Conservation (phyloP, 2,888 invertebrate genomes). For the Caenorhabditis auriculariae region DNA sequence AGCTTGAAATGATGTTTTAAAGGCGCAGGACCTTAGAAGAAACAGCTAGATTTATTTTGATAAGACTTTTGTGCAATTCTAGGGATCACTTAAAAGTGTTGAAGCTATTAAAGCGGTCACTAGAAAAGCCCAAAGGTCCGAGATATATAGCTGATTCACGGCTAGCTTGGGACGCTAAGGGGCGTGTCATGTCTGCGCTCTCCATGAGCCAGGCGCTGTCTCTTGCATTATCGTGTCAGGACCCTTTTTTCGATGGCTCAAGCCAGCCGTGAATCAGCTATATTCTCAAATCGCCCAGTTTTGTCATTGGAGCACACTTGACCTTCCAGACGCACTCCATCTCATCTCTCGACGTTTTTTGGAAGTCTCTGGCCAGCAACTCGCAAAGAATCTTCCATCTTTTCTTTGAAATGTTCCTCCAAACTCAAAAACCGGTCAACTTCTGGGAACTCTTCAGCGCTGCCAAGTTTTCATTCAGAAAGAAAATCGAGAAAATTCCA, state of each 20-base stretch:
- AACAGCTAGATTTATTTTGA: too few species aligned
- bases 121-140: neutral
- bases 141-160: neutral
- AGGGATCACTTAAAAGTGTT: too few species aligned
- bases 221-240: too few species aligned
- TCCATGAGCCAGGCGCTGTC: too few species aligned
- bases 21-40: too few species aligned
- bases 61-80: too few species aligned
- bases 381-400: slow-evolving; percentile 68
- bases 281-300: neutral
- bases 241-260: too few species aligned
- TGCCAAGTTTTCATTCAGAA: slow-evolving; percentile 69
- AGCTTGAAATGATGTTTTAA: neutral
- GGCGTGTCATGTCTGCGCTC: too few species aligned
- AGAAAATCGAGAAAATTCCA: neutral
- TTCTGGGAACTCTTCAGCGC: slow-evolving; percentile 79
- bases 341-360: slow-evolving; percentile 84
- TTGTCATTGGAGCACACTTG: neutral
- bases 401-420: slow-evolving; percentile 36
- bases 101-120: too few species aligned
- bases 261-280: too few species aligned
- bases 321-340: slow-evolving; percentile 68
- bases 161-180: too few species aligned
- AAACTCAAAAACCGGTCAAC: slow-evolving; percentile 73
- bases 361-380: slow-evolving; percentile 84